Evolutionary conservation across 2,113 vertebrate genomes (phyloP).

Genomic region (Cygnus atratus): DNA sequence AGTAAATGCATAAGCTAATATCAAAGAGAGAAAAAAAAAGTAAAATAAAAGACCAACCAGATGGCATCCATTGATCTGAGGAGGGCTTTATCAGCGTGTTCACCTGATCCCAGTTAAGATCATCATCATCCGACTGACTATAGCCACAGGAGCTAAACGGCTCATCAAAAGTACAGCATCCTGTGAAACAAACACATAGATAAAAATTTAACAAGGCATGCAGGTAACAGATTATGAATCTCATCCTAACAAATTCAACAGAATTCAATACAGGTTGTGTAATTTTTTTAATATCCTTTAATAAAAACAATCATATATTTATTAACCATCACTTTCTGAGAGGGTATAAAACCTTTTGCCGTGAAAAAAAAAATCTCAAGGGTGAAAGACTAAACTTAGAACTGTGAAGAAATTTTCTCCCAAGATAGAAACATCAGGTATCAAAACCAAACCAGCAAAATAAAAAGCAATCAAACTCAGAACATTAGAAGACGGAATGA

Average conservation of each 20-base stretch:
- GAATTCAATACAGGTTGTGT: neutral
- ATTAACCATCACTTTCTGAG: neutral
- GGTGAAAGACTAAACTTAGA: neutral
- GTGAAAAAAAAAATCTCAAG: neutral
- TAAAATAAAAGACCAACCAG: conserved; percentile 79
- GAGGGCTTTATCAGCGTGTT: conserved; percentile 82
- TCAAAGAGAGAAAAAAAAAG: neutral
- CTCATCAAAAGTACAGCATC: conserved; percentile 93
- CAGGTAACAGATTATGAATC: neutral
- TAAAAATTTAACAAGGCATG: neutral
- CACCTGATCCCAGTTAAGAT: conserved; percentile 94
- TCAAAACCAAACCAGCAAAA: neutral
- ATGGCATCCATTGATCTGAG: conserved; percentile 90
- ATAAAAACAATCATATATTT: neutral
- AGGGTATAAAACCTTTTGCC: neutral
- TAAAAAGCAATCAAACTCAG: neutral
- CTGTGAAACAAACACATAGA: conserved; percentile 71
- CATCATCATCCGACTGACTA: conserved; percentile 89
- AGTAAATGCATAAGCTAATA: neutral
- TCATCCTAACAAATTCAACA: neutral
- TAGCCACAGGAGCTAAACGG: conserved; percentile 90
- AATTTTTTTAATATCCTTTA: neutral
- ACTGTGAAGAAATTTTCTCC: neutral
- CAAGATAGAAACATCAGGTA: neutral
- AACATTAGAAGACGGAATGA: fast-evolving